Conservation (phyloP, 2,113 vertebrate genomes). For the Pygoscelis antarcticus region DNA sequence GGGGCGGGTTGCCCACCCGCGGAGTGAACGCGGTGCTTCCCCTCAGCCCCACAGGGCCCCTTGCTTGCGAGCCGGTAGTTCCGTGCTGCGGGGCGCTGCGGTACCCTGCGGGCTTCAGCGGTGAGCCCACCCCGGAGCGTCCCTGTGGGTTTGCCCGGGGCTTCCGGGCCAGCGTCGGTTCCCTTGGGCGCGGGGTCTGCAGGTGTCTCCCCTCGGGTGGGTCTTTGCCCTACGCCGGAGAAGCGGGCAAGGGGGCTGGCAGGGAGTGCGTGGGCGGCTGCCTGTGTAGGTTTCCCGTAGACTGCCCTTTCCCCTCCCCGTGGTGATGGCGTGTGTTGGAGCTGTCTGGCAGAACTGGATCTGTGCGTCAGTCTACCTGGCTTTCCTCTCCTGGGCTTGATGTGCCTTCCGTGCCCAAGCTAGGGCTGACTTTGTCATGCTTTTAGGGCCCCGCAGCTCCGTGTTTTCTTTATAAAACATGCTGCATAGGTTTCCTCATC, state of each 20-base stretch:
- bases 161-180: neutral
- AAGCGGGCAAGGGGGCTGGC: rapidly evolving
- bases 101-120: neutral
- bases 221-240: neutral
- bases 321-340: rapidly evolving
- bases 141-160: neutral
- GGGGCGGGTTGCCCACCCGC: too few species aligned
- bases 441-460: neutral
- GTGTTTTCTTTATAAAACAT: rapidly evolving
- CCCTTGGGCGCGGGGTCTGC: neutral
- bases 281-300: neutral
- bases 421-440: neutral
- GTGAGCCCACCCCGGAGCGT: rapidly evolving
- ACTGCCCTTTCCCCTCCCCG: neutral
- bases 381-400: neutral
- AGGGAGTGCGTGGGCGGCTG: neutral
- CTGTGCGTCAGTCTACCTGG: neutral
- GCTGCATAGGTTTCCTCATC: neutral
- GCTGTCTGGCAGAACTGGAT: neutral
- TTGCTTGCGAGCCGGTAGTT: rapidly evolving
- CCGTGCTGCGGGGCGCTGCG: neutral
- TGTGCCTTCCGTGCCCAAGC: neutral
- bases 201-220: neutral
- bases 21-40: neutral
- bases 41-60: neutral